A percentile compares a stretch with the other conserved stretches of the same genome.
Conservation (phyloP, 92 coral and sea anemone genomes). For the Siderastrea siderea region DNA sequence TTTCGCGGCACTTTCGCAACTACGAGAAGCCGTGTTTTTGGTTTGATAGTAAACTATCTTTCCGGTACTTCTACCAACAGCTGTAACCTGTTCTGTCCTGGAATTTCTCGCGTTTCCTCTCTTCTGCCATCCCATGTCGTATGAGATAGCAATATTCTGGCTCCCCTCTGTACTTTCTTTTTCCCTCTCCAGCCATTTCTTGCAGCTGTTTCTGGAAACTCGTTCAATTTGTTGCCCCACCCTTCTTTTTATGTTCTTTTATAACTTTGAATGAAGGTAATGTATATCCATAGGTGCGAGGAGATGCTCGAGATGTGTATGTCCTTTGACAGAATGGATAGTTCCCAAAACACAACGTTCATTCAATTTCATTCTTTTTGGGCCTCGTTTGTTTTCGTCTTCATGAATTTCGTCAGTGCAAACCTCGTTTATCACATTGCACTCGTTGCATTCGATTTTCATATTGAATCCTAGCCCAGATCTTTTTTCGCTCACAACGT, state of each 20-base stretch:
- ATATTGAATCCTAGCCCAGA: slow-evolving; percentile 6
- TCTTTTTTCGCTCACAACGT: slow-evolving; percentile 3
- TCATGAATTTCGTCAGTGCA: slow-evolving; percentile 20
- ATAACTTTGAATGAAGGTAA: neutral
- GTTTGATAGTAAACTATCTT: slow-evolving; percentile 14
- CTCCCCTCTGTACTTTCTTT: neutral
- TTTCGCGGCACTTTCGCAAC: too few relatives aligned
- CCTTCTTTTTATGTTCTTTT: slow-evolving; percentile 11
- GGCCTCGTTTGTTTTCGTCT: slow-evolving; percentile 1
- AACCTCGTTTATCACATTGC: neutral
- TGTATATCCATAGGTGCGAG: slow-evolving; percentile 26
- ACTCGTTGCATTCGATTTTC: neutral
- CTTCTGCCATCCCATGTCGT: slow-evolving; percentile 46
- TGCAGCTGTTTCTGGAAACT: slow-evolving; percentile 5
- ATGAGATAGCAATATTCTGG: slow-evolving; percentile 13
- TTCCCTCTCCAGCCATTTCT: slow-evolving; percentile 13
- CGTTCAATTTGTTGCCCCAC: slow-evolving; percentile 23
- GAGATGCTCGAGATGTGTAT: slow-evolving; percentile 25
- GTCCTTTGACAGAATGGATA: slow-evolving; percentile 32
- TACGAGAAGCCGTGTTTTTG: neutral
- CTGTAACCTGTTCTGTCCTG: slow-evolving; percentile 15
- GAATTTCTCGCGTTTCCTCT: slow-evolving; percentile 30
- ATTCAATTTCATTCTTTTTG: slow-evolving; percentile 5
- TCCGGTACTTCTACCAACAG: slow-evolving; percentile 6
- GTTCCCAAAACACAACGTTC: slow-evolving; percentile 12